Conservation (phyloP, 2,113 vertebrate genomes). For the Peromyscus polionotus region DNA sequence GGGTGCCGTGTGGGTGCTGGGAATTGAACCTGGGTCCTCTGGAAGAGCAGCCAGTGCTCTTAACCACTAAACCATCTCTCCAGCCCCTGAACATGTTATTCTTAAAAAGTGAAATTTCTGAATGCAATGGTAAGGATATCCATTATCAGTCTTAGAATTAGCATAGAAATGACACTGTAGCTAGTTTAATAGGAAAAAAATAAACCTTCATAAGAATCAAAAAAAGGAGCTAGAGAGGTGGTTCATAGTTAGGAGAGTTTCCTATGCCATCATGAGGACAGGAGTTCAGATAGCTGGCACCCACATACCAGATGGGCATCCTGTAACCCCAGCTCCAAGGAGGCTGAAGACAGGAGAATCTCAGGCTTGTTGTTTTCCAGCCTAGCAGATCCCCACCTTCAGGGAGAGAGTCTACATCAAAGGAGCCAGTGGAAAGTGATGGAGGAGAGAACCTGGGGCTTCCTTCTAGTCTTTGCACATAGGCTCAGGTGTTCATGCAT, state of each 20-base stretch:
- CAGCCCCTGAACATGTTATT: background rate
- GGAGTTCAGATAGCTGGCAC: too few species aligned
- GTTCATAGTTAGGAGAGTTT: background rate
- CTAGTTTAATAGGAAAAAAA: too few species aligned
- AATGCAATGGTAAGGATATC: background rate
- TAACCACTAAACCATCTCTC: too few species aligned
- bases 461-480: background rate
- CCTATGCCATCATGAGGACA: background rate
- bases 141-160: background rate
- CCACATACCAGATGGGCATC: background rate
- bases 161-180: background rate
- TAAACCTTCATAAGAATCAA: background rate
- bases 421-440: too few species aligned
- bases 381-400: background rate
- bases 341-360: background rate
- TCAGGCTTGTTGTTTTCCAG: background rate
- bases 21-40: too few species aligned
- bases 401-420: background rate
- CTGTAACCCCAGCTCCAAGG: background rate
- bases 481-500: background rate
- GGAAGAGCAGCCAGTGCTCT: too few species aligned
- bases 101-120: background rate
- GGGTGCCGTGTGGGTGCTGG: too few species aligned
- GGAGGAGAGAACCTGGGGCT: background rate
- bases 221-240: background rate